Evolutionary conservation across 2,113 vertebrate genomes (phyloP).

Genomic region (Hydrolagus affinis): DNA sequence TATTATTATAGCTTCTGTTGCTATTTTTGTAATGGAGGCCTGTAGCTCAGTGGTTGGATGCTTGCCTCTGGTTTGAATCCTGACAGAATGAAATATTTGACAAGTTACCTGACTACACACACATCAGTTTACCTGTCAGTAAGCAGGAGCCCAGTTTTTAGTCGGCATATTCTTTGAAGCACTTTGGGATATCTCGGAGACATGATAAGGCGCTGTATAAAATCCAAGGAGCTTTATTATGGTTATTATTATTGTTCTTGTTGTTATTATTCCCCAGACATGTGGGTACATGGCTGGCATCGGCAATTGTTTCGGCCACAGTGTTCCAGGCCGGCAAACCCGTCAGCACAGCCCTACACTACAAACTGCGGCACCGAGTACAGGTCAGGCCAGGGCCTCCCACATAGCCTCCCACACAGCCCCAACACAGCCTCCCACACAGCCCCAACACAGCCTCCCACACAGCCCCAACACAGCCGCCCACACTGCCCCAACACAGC

Average conservation of each 20-base stretch:
- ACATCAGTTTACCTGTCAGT: no score
- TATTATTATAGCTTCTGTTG: no score
- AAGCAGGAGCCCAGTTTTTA: no score
- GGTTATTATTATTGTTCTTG: not conserved
- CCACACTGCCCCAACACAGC: not conserved
- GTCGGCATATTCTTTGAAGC: not conserved
- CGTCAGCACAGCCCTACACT: slow-evolving; percentile 63
- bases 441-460: no score
- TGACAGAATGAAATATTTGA: no score
- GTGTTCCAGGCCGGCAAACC: slow-evolving; percentile 56
- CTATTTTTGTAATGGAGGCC: no score
- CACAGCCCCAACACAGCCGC: not conserved
- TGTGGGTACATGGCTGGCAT: slow-evolving; percentile 60
- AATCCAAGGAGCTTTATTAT: not conserved
- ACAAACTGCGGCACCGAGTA: slow-evolving; percentile 60
- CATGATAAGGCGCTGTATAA: not conserved
- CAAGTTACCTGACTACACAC: no score
- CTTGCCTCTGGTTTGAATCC: no score
- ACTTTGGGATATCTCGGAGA: no score
- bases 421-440: not conserved
- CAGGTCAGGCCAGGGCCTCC: slow-evolving; percentile 45
- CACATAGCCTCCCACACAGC: not conserved
- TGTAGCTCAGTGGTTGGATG: no score
- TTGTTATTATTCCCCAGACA: slow-evolving; percentile 49
- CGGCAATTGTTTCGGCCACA: slow-evolving; percentile 69